A percentile compares a stretch with the other conserved stretches of the same genome.
Conservation (phyloP, 35 echinoderm and acorn worm genomes). For the Heliocidaris tuberculata region DNA sequence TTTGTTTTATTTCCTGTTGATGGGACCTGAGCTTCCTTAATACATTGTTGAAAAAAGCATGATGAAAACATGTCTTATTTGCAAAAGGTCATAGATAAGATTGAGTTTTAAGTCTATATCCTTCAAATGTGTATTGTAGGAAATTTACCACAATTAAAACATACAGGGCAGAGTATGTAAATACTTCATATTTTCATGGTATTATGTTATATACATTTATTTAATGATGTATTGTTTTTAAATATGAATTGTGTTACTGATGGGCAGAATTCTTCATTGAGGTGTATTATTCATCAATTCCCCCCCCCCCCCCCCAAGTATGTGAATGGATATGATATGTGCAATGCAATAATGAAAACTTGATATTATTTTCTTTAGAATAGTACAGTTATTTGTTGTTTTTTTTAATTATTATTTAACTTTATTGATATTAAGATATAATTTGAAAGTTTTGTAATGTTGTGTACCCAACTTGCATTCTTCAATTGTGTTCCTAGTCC, state of each 20-base stretch:
- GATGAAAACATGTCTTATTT: too few species aligned
- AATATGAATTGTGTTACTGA: not conserved
- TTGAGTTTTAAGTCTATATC: not conserved
- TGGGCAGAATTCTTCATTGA: not conserved
- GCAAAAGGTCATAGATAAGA: too few species aligned
- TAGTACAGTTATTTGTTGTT: not conserved
- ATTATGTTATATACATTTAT: not conserved
- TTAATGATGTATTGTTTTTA: not conserved
- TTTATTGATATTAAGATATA: not conserved
- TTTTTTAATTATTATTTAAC: not conserved
- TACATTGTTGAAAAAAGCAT: too few species aligned
- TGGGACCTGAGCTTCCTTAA: not conserved
- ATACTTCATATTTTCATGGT: not conserved
- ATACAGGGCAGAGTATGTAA: not conserved
- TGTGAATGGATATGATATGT: not conserved
- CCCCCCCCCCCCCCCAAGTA: too few species aligned
- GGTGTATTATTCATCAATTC: not conserved
- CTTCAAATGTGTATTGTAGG: not conserved
- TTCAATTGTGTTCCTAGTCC: not conserved
- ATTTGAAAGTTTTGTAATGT: not conserved
- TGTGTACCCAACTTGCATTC: not conserved
- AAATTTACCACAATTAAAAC: not conserved
- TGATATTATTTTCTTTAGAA: not conserved
- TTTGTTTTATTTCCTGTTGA: not conserved
- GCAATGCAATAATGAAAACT: constrained; percentile 13